Percentiles rank a stretch among this genome's conserved stretches.
These are phyloP conservation scores for Anoplophora glabripennis DNA, from an alignment of 1,140 invertebrate genomes.

Conservation along the genomic window DNA sequence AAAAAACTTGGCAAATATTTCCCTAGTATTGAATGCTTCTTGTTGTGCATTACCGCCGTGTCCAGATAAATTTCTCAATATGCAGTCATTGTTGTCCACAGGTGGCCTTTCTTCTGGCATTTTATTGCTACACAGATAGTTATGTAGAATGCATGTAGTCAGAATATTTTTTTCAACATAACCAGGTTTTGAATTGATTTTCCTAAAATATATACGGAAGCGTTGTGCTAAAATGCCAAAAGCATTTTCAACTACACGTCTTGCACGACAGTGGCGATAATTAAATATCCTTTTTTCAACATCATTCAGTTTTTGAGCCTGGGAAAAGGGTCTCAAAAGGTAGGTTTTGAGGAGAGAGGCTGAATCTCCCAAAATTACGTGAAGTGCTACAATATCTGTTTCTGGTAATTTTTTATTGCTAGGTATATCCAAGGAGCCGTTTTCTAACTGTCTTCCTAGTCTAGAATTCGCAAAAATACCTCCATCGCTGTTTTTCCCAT, in stretches of 20 bases:
- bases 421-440: slow-evolving; percentile 17
- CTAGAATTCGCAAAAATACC: slow-evolving; percentile 31
- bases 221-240: not conserved
- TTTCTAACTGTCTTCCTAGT: slow-evolving; percentile 11
- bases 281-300: slow-evolving; percentile 42
- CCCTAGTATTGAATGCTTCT: no score
- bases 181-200: slow-evolving; percentile 32
- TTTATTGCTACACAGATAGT: no score
- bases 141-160: no score
- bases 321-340: slow-evolving; percentile 23
- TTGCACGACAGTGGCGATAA: slow-evolving; percentile 45
- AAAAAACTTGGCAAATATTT: no score
- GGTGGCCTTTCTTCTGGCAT: no score
- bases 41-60: no score
- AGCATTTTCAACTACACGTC: slow-evolving; percentile 23
- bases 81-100: no score
- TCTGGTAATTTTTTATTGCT: slow-evolving; percentile 13
- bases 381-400: slow-evolving; percentile 36
- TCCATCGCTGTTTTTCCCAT: slow-evolving; percentile 47
- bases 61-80: no score
- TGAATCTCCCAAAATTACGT: slow-evolving; percentile 31
- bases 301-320: slow-evolving; percentile 15
- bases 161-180: no score
- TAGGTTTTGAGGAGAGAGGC: slow-evolving; percentile 26
- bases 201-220: slow-evolving; percentile 12